Evolutionary conservation across 2,888 invertebrate species (phyloP).

Genomic region (Agrochola circellaris): DNA sequence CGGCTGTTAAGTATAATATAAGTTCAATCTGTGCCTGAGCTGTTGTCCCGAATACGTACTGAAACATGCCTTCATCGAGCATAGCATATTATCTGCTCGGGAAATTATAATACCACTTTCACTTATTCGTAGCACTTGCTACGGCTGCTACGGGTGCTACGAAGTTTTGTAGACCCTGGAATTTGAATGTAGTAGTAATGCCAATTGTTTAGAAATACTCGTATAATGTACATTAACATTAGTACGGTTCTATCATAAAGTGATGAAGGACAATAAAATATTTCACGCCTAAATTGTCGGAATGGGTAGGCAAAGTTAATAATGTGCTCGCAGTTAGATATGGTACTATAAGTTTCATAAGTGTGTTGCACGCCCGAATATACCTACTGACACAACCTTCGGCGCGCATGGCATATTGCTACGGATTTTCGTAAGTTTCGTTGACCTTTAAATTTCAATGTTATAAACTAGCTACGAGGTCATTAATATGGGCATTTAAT

Average conservation of each 20-base stretch:
- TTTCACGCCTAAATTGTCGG: not conserved
- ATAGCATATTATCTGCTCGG: constrained; percentile 29
- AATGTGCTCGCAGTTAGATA: not conserved
- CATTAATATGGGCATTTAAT: not conserved
- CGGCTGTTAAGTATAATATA: not conserved
- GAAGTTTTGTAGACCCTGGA: not conserved
- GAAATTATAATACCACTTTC: constrained; percentile 37
- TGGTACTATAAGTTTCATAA: not conserved
- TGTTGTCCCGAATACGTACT: not conserved
- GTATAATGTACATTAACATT: not conserved
- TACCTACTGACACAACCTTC: not conserved
- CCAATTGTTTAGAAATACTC: not conserved
- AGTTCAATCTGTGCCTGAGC: not conserved
- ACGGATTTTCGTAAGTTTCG: not conserved
- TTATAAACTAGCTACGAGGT: not conserved
- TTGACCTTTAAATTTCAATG: too few species aligned
- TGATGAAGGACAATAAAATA: not conserved
- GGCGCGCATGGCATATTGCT: not conserved
- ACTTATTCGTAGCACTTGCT: constrained; percentile 31
- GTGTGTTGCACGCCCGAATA: not conserved
- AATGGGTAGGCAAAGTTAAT: not conserved
- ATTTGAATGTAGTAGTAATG: not conserved
- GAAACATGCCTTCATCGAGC: not conserved
- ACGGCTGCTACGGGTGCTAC: not conserved
- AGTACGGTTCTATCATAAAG: not conserved